Percentiles rank a stretch among this genome's conserved stretches.
Conservation (phyloP, 2,888 invertebrate species). For the Netelia fuscicornis region DNA sequence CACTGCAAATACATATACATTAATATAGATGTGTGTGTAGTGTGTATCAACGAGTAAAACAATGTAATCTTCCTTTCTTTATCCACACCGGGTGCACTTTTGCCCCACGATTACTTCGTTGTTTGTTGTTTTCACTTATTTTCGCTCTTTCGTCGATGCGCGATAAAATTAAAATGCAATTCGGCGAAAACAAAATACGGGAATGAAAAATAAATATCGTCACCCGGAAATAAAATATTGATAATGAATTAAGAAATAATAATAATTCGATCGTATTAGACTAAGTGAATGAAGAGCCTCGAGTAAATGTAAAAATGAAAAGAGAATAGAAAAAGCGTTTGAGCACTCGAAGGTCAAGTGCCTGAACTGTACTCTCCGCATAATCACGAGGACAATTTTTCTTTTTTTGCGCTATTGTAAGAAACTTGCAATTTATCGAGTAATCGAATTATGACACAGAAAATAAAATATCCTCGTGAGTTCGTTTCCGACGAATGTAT, state of each 20-base stretch:
- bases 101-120: conserved; percentile 25
- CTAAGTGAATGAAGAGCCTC: conserved; percentile 13
- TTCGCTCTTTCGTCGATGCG: background rate
- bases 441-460: background rate
- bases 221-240: background rate
- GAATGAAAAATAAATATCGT: background rate
- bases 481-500: background rate
- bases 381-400: conserved; percentile 59
- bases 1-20: background rate
- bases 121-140: background rate
- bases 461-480: background rate
- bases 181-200: background rate
- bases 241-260: background rate
- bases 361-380: conserved; percentile 63
- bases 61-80: conserved; percentile 17
- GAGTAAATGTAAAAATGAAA: conserved; percentile 38
- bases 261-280: conserved; percentile 6
- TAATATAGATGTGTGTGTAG: background rate
- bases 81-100: conserved; percentile 30
- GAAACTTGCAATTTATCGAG: background rate
- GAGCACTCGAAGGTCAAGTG: conserved; percentile 55
- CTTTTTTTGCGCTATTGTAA: conserved; percentile 14
- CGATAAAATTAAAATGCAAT: background rate
- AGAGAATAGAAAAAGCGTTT: conserved; percentile 23
- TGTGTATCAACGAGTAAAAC: background rate